Evolutionary conservation across 2,113 vertebrate genomes (phyloP), one percentile per base, ranked within the genome.

Genomic region (Taurulus bubalis): DNA sequence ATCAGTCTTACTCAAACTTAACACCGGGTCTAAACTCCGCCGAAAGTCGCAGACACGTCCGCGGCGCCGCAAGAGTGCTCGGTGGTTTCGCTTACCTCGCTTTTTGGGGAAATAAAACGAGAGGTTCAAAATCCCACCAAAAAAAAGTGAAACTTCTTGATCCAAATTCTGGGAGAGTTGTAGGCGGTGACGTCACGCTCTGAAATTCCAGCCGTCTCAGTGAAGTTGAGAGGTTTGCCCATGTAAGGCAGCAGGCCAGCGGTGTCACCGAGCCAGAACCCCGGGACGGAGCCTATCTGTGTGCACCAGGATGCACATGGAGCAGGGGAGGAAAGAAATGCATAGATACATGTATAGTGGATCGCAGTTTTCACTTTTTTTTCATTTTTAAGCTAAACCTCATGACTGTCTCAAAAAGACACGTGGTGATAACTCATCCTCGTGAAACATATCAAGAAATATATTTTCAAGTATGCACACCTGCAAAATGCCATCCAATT

Each of bases 221-320:
- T 84, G 45, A n/a, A 85, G 89, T 78, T 59, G 74, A 89, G 91
- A 92, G 89, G 93, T 94, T 94, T 96, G 95, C 93, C 95, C 95
- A 95, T 95, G 95, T 95, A 95, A 94, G 95, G 95, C 94, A 95
- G 94, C 92, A 88, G 93, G 90, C 88, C 86, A 87, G 90, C 86
- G 82, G 82, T 67, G 87, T 56, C 69, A 64, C 20, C 36, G 5
- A 45, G 80, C 40, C 80, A 12, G 53, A 24, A 55, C 42, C 12
- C 36, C 42, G 12, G 42, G 42, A 38, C 36, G 36, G 36, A 38
- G 8, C 36, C 12, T 51, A 20, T 10, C 12, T 60, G 59, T 62
- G 22, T 38, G 26, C 69, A 18, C 30, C 0, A 14, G 28, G 12
- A 60, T 53, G 63, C 0, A 26, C 22, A 51, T 51, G 24, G 11